A percentile compares a stretch with the other conserved stretches of the same genome.
phyloP scores from a whole-genome alignment of 2,888 invertebrate genomes.

The Agrochola circellaris region DNA sequence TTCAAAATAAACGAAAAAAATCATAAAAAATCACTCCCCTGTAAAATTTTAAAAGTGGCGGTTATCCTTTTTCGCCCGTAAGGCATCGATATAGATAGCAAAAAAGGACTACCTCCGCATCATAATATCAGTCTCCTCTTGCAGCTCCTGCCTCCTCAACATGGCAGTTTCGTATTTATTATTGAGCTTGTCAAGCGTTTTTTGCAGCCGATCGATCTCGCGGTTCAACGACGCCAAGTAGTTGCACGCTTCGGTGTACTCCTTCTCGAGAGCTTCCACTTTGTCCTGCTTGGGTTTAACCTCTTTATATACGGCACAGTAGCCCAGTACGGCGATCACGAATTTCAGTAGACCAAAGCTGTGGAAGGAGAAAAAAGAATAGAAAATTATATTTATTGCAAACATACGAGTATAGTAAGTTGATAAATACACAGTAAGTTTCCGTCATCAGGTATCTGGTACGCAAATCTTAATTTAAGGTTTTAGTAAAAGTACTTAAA shows the following conservation, averaged over 20 bases:
- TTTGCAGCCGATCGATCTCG: slow-evolving; percentile 93
- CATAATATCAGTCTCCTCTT: slow-evolving; percentile 96
- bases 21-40: too few relatives aligned
- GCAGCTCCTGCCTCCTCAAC: slow-evolving; percentile 92
- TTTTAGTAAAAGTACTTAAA: not conserved
- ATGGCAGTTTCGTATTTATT: slow-evolving; percentile 95
- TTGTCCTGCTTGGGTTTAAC: slow-evolving; percentile 96
- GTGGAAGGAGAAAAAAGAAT: slow-evolving; percentile 21
- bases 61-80: too few relatives aligned
- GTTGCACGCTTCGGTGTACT: slow-evolving; percentile 91
- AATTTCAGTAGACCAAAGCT: slow-evolving; percentile 95
- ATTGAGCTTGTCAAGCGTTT: slow-evolving; percentile 92
- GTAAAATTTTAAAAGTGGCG: too few relatives aligned
- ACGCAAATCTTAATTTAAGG: not conserved
- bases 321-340: slow-evolving; percentile 96
- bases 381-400: not conserved
- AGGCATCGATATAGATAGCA: too few relatives aligned
- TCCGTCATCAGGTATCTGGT: not conserved
- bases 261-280: slow-evolving; percentile 94
- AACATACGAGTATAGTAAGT: not conserved
- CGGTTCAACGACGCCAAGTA: slow-evolving; percentile 93
- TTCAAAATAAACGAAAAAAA: too few relatives aligned
- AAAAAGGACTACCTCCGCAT: slow-evolving; percentile 89
- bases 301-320: slow-evolving; percentile 96
- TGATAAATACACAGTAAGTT: not conserved